A percentile compares a stretch with the other conserved stretches of the same genome.
Evolutionary conservation across 1,140 invertebrate genomes (phyloP).

Genomic region (Batillaria attramentaria): DNA sequence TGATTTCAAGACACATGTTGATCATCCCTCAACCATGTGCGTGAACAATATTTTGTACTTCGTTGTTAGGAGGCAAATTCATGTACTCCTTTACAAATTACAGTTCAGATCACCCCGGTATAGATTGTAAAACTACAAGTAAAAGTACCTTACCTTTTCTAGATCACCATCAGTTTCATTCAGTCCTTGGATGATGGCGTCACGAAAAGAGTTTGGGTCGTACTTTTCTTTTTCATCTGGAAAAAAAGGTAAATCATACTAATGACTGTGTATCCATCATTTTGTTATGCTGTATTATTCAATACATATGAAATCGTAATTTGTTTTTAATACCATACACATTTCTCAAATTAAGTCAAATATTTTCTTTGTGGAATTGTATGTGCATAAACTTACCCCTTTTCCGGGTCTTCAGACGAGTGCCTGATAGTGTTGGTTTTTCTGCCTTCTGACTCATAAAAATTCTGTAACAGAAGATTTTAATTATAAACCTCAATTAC

Average conservation of each 20-base stretch:
- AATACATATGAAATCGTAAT: neutral
- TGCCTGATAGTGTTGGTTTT: slow-evolving; percentile 99
- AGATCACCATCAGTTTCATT: slow-evolving; percentile 83
- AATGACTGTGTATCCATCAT: neutral
- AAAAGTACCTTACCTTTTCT: slow-evolving; percentile 59
- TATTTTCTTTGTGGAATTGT: too few relatives aligned
- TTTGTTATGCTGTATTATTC: neutral
- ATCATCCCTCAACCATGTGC: neutral
- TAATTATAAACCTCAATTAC: neutral
- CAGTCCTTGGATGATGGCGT: slow-evolving; percentile 93
- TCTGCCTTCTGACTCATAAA: slow-evolving; percentile 99
- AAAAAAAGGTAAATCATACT: slow-evolving; percentile 55
- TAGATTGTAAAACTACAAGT: too few relatives aligned
- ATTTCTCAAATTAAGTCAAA: too few relatives aligned
- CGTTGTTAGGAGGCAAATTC: neutral
- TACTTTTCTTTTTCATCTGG: slow-evolving; percentile 99
- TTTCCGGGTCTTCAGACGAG: slow-evolving; percentile 99
- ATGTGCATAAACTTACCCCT: slow-evolving; percentile 87
- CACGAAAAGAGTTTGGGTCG: slow-evolving; percentile 97
- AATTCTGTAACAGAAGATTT: slow-evolving; percentile 83
- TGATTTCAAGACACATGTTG: neutral
- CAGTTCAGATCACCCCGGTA: too few relatives aligned
- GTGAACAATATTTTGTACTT: too few relatives aligned
- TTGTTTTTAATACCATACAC: too few relatives aligned
- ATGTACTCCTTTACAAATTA: neutral